phyloP scores from a whole-genome alignment of 30 jellyfish, hydroid and myxozoan species.

The Turritopsis dohrnii region DNA sequence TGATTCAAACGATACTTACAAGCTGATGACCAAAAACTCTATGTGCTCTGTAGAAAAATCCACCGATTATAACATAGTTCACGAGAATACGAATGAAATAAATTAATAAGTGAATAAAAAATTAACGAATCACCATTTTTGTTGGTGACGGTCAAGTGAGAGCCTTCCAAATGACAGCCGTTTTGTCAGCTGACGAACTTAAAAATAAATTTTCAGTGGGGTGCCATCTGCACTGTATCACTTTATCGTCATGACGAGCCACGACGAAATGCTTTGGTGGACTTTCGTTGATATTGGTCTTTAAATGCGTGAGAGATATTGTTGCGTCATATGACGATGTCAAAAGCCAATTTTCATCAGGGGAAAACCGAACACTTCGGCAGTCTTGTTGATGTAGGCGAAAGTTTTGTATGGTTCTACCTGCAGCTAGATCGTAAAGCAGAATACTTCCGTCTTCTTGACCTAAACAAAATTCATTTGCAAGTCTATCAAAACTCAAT shows the following conservation, averaged over 20 bases:
- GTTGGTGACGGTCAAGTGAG: not conserved
- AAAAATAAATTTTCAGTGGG: slow-evolving; percentile 67
- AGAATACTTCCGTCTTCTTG: slow-evolving; percentile 98
- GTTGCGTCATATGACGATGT: slow-evolving; percentile 90
- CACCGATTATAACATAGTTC: too few species aligned
- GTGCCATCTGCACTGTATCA: slow-evolving; percentile 98
- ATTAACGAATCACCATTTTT: not conserved
- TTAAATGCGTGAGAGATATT: slow-evolving; percentile 48
- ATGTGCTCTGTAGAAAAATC: too few species aligned
- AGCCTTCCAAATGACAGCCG: slow-evolving; percentile 75
- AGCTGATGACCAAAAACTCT: too few species aligned
- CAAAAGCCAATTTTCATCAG: slow-evolving; percentile 58
- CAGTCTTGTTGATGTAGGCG: slow-evolving; percentile 96
- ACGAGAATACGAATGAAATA: not conserved
- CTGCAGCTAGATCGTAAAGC: slow-evolving; percentile 87
- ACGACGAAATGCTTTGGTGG: slow-evolving; percentile 82
- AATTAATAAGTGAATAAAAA: not conserved
- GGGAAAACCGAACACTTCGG: slow-evolving; percentile 93
- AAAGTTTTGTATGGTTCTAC: slow-evolving; percentile 89
- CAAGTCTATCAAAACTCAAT: not conserved
- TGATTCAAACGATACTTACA: too few species aligned
- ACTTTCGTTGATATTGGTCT: slow-evolving; percentile 49
- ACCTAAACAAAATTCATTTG: slow-evolving; percentile 37
- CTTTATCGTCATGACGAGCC: slow-evolving; percentile 89
- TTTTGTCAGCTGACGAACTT: slow-evolving; percentile 93